A percentile compares a stretch with the other conserved stretches of the same genome.
phyloP scores from a whole-genome alignment of 2,888 invertebrate genomes.

The Spilosoma lubricipeda region DNA sequence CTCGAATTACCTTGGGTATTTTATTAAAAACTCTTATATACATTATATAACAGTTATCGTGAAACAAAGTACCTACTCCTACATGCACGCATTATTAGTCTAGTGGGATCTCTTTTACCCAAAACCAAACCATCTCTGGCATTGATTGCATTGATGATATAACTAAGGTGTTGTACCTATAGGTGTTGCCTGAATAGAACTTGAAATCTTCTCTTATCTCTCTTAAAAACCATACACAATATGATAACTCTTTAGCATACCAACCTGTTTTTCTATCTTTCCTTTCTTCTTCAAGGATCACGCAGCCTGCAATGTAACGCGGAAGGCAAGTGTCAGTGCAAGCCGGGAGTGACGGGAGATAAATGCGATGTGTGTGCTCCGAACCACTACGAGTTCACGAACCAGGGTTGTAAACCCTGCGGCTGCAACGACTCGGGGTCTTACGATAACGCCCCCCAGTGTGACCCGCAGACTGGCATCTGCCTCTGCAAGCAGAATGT shows the following conservation, averaged over 20 bases:
- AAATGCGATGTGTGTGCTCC: constrained; percentile 95
- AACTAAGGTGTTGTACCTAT: no score
- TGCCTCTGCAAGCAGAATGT: constrained; percentile 97
- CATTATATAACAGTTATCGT: no score
- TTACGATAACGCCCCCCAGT: constrained; percentile 91
- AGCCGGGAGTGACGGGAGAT: constrained; percentile 97
- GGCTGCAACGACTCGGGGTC: constrained; percentile 96
- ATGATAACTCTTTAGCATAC: not conserved
- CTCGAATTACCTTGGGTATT: no score
- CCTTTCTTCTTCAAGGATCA: constrained; percentile 87
- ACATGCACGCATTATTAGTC: no score
- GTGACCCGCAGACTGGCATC: constrained; percentile 92
- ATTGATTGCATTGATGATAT: no score
- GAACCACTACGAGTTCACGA: constrained; percentile 96
- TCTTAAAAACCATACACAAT: no score
- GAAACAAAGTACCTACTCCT: no score
- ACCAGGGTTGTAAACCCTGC: constrained; percentile 96
- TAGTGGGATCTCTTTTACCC: no score
- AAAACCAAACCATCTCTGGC: no score
- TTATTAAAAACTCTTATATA: no score
- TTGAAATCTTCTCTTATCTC: no score
- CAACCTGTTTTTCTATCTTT: not conserved
- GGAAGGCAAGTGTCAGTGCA: constrained; percentile 97
- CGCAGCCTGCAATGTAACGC: constrained; percentile 95
- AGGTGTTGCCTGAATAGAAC: no score